Conservation (phyloP, 2,113 vertebrate genomes). For the Morone chrysops region DNA sequence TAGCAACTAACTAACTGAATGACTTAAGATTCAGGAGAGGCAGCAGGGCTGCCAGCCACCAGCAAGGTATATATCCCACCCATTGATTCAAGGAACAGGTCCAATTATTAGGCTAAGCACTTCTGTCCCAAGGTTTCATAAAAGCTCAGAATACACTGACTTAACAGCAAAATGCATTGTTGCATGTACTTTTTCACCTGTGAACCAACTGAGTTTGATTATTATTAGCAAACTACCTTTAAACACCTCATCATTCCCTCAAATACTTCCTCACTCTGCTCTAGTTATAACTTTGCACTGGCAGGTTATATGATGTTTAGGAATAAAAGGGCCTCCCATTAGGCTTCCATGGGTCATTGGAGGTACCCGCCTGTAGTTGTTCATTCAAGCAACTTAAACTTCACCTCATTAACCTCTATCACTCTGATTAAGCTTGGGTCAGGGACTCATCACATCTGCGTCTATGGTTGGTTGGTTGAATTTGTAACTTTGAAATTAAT, state of each 20-base stretch:
- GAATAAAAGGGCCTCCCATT: slow-evolving; percentile 5
- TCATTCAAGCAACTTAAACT: slow-evolving; percentile 23
- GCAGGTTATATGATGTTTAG: slow-evolving; percentile 9
- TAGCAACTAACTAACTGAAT: slow-evolving; percentile 46
- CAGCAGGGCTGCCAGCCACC: slow-evolving; percentile 36
- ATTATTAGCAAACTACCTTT: not conserved
- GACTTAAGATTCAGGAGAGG: slow-evolving; percentile 52
- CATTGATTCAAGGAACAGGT: slow-evolving; percentile 43
- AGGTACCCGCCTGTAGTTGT: not conserved
- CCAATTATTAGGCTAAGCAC: slow-evolving; percentile 43
- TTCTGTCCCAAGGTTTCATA: slow-evolving; percentile 33
- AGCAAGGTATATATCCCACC: slow-evolving; percentile 46
- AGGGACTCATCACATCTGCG: slow-evolving; percentile 2
- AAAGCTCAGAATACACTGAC: slow-evolving; percentile 13
- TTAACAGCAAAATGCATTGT: not conserved
- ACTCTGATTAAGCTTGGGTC: slow-evolving; percentile 12
- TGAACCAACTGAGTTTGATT: slow-evolving; percentile 12
- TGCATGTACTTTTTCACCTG: not conserved
- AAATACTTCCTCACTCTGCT: not conserved
- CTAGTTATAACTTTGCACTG: not conserved
- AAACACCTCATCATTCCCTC: slow-evolving; percentile 3
- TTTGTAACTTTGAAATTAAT: slow-evolving; percentile 24
- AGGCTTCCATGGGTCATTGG: slow-evolving; percentile 13
- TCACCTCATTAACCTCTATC: slow-evolving; percentile 21
- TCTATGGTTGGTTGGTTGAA: slow-evolving; percentile 25